Evolutionary conservation across 1,140 invertebrate genomes (phyloP), one percentile per base, ranked within the genome.

Genomic region (Polypedilum pembai): DNA sequence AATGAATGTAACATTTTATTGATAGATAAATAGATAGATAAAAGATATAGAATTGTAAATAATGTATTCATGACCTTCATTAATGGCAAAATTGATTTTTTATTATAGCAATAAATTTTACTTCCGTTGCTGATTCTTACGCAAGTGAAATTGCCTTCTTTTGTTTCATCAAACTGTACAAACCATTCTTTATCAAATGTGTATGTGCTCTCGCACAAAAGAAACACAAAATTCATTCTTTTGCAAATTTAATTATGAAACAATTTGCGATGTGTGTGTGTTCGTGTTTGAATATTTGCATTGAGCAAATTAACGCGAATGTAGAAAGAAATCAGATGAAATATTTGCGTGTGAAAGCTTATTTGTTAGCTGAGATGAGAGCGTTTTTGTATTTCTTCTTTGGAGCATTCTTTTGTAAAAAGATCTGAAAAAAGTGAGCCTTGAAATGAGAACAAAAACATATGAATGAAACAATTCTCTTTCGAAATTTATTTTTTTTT

Each of bases 21-120:
- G 45, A 56, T 45, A n/a, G 12, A 33, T 12, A n/a, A 56, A 56
- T 56, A n/a, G n/a, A 56, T 56, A 12, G 45, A 56, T 56, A 15
- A 56, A 56, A n/a, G n/a, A 56, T 4, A 33, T 33, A 33, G 24
- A 33, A 15, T 56, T 56, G 45, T 56, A n/a, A 56, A 12, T 56
- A 56, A 56, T 56, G 45, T 56, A 56, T 56, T 56, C 45, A 56
- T 56, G 45, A 56, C 45, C 45, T 56, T n/a, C 45, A 56, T 56
- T 56, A 56, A 56, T 56, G 12, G 45, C 45, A 56, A 56, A 56
- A 56, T 56, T 56, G 45, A 56, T 56, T 56, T 56, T 56, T 56
- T 56, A 56, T 56, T 56, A 56, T 10, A 56, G 45, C 45, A n/a
- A 56, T 56, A 56, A 56, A 56, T 56, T 56, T 56, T 56, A 56